Percentiles rank a stretch among this genome's conserved stretches.
Conservation (phyloP, 53 echinoderm and acorn worm genomes). For the Apostichopus leukothele region DNA sequence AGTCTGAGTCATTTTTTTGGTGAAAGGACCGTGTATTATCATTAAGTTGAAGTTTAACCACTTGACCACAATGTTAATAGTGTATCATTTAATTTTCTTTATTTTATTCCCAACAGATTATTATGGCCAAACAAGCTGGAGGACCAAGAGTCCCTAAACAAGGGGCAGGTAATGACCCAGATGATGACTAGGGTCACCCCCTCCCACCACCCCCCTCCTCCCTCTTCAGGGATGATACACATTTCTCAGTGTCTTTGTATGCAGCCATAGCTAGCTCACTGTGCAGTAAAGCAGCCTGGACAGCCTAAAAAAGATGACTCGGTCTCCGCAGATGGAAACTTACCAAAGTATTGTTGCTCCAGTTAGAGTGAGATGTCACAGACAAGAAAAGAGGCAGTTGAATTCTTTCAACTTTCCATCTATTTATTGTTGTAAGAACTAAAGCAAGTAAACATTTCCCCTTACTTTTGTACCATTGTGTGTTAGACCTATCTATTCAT, state of each 20-base stretch:
- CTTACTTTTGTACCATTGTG: no score
- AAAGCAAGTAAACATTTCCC: no score
- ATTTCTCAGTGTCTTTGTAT: conserved; percentile 6
- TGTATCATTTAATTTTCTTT: neutral
- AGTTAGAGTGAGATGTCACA: neutral
- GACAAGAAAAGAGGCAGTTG: no score
- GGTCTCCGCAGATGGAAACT: neutral
- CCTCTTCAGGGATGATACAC: neutral
- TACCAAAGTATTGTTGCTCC: neutral
- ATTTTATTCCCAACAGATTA: conserved; percentile 64
- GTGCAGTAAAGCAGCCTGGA: neutral
- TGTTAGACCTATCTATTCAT: no score
- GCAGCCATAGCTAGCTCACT: neutral
- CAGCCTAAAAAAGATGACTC: neutral
- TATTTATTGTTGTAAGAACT: no score
- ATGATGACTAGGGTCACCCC: conserved; percentile 57
- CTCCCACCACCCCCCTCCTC: neutral
- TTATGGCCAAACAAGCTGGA: conserved; percentile 96
- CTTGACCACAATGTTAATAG: no score
- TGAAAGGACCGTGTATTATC: no score
- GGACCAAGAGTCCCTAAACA: conserved; percentile 82
- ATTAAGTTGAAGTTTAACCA: conserved; percentile 29
- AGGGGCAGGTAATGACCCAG: conserved; percentile 63
- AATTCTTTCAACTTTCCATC: no score
- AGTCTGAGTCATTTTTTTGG: no score